Base-by-base conservation (phyloP, 2,113 vertebrate species). In the Limanda limanda region DNA sequence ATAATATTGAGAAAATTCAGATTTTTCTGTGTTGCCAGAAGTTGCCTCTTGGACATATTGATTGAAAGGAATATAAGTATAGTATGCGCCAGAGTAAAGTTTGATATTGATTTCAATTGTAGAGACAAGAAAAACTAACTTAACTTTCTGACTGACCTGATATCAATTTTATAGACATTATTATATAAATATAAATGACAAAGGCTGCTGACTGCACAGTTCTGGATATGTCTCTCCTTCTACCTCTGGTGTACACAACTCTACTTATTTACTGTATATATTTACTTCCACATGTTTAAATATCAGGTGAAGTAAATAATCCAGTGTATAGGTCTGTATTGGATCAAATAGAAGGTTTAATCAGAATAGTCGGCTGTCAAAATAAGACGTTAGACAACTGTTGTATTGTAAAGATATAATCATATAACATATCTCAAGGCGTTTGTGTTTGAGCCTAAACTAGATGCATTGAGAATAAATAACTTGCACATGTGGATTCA, bases 361-460 rank as follows among this genome's bases (percentile, higher is more conserved):
- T 47, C 35, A 56, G 21, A 24, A 7, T 8, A 21, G 15, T 63
- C 1, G 0, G 21, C 37, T 62, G 21, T 59, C 27, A 15, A 35
- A 76, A 73, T 54, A 47, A 55, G 6, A 61, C 7, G n/a, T 69
- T 66, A 68, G 18, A 54, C 25, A 14, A 14, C n/a, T 81, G 52
- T 47, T 78, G 70, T 54, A 68, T 78, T 74, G 71, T 77, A 61
- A 15, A 62, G 56, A 5, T 56, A n/a, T 2, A 64, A 62, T 20
- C 20, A 61, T 61, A 75, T 10, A 51, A 60, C 62, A 66, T 17
- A 64, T 68, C 66, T 67, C 10, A 59, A 37, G 24, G 66, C 21
- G n/a, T 55, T 63, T 82, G 47, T 70, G 11, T 68, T 58, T 48
- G 18, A 74, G 23, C 3, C 2, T 21, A 77, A 58, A 75, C 62